These are phyloP conservation scores for Sarcophaga variegata DNA, from an alignment of 2,888 invertebrate species.

Conservation along the genomic window DNA sequence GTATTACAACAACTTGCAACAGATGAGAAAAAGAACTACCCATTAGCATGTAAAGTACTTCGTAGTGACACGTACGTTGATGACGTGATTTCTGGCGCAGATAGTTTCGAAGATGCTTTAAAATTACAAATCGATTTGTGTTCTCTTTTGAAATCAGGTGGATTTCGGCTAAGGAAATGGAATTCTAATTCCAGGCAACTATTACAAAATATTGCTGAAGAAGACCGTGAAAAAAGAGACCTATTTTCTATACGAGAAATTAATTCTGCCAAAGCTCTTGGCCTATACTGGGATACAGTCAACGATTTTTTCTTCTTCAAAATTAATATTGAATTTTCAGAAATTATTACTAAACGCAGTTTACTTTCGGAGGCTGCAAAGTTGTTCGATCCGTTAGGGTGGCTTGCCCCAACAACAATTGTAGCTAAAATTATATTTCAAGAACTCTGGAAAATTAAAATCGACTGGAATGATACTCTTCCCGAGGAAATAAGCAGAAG, in stretches of 20 bases:
- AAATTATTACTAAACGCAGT: slow-evolving; percentile 36
- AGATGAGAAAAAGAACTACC: slow-evolving; percentile 8
- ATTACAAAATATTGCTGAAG: not conserved
- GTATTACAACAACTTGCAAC: slow-evolving; percentile 42
- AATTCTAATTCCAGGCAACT: not conserved
- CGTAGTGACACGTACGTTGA: slow-evolving; percentile 24
- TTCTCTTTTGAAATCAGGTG: not conserved
- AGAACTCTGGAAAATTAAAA: slow-evolving; percentile 51
- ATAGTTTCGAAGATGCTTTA: not conserved
- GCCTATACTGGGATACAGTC: not conserved
- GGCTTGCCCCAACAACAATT: slow-evolving; percentile 5
- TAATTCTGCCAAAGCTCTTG: slow-evolving; percentile 7
- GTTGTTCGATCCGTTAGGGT: slow-evolving; percentile 56
- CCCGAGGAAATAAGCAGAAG: slow-evolving; percentile 17
- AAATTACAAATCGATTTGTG: not conserved
- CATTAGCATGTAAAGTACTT: slow-evolving; percentile 3
- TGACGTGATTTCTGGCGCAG: not conserved
- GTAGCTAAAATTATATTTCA: slow-evolving; percentile 57
- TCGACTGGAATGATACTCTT: not conserved
- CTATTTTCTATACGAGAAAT: not conserved
- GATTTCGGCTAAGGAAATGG: not conserved
- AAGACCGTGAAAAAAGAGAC: slow-evolving; percentile 8
- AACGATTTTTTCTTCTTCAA: slow-evolving; percentile 19
- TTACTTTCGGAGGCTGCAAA: slow-evolving; percentile 61
- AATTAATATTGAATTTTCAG: slow-evolving; percentile 21